Percentiles rank a stretch among this genome's conserved stretches.
phyloP scores from a whole-genome alignment of 2,113 vertebrate genomes.

The Pelecanoides urinatrix region DNA sequence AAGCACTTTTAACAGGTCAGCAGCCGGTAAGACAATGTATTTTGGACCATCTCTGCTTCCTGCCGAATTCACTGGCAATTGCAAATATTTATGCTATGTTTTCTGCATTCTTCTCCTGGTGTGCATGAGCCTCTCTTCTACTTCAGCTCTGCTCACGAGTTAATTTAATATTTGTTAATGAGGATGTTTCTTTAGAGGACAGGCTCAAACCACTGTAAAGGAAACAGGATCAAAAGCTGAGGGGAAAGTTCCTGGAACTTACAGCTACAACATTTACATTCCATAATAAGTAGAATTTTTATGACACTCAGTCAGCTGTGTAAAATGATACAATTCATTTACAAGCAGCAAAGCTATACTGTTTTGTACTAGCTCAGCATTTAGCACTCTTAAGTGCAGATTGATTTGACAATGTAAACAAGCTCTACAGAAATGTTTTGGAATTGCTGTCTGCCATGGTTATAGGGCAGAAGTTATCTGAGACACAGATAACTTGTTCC shows the following conservation, averaged over 20 bases:
- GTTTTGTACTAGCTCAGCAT: background rate
- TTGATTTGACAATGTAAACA: background rate
- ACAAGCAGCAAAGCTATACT: background rate
- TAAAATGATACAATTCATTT: background rate
- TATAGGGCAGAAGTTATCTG: background rate
- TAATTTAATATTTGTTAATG: background rate
- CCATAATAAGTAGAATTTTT: background rate
- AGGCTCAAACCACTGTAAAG: background rate
- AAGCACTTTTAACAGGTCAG: background rate
- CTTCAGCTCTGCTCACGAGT: background rate
- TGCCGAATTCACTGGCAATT: background rate
- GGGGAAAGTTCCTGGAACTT: background rate
- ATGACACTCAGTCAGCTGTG: background rate
- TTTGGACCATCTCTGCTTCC: background rate
- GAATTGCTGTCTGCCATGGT: background rate
- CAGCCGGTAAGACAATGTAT: background rate
- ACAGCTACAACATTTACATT: background rate
- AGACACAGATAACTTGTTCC: background rate
- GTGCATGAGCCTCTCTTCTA: background rate
- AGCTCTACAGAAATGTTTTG: background rate
- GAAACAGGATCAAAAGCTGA: background rate
- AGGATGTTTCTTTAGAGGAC: background rate
- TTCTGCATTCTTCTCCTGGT: background rate
- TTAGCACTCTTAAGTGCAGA: background rate
- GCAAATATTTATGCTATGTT: background rate